A percentile compares a stretch with the other conserved stretches of the same genome.
These are phyloP conservation scores for Sacculina carcini DNA, from an alignment of 2,888 invertebrate genomes.

Conservation along the genomic window DNA sequence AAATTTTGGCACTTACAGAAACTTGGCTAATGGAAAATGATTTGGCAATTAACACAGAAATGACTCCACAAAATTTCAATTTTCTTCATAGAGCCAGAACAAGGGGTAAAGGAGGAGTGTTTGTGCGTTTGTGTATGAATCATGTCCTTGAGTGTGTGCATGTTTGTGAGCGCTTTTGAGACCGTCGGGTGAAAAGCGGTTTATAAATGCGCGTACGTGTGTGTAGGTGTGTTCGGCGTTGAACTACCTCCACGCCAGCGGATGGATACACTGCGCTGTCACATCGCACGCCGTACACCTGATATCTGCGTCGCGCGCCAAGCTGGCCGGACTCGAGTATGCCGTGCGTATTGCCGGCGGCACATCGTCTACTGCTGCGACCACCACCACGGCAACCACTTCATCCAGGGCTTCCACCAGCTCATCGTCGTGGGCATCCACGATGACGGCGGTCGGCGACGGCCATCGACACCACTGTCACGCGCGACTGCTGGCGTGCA, in stretches of 20 bases:
- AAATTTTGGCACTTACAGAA: no score
- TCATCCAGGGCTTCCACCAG: neutral
- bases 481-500: constrained; percentile 1
- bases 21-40: no score
- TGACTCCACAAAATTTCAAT: no score
- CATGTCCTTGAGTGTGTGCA: constrained; percentile 16
- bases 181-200: no score
- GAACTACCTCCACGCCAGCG: constrained; percentile 21
- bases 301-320: constrained; percentile 19
- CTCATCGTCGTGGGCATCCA: neutral
- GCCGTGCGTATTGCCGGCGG: constrained; percentile 14
- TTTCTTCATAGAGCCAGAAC: no score
- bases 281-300: constrained; percentile 23
- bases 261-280: constrained; percentile 21
- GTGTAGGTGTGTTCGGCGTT: constrained; percentile 22
- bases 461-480: neutral
- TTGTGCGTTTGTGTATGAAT: constrained; percentile 10
- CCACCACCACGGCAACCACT: neutral
- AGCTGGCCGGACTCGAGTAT: constrained; percentile 24
- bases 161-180: no score
- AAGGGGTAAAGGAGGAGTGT: constrained; percentile 6
- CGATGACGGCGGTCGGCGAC: neutral
- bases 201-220: no score
- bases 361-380: neutral
- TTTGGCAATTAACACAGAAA: no score